These are phyloP conservation scores for Cyanoramphus novaezelandiae DNA, from an alignment of 2,113 vertebrate species.

Conservation along the genomic window DNA sequence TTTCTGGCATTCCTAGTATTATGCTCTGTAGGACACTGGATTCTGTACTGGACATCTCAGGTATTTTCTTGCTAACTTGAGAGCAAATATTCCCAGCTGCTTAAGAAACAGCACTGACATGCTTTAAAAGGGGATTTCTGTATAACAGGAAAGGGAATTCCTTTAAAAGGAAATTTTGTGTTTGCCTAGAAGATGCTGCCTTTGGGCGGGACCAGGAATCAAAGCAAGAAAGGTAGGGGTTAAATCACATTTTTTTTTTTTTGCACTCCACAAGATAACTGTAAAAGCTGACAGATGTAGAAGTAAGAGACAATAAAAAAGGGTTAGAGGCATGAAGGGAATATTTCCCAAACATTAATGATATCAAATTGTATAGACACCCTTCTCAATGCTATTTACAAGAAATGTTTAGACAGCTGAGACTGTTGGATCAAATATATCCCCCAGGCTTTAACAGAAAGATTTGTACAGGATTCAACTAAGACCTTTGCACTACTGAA, in stretches of 20 bases:
- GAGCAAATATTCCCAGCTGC: background rate
- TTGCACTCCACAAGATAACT: background rate
- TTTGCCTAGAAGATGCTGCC: background rate
- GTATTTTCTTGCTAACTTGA: background rate
- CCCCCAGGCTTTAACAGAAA: background rate
- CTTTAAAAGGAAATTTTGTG: background rate
- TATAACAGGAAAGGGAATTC: background rate
- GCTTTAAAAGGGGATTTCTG: background rate
- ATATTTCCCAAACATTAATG: background rate
- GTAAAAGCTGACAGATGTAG: background rate
- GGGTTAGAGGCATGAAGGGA: background rate
- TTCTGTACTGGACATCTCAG: background rate
- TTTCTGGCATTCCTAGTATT: background rate
- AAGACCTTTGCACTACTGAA: background rate
- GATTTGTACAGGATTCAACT: background rate
- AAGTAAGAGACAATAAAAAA: background rate
- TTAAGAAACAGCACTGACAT: background rate
- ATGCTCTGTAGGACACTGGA: background rate
- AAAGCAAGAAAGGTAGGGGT: background rate
- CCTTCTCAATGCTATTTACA: background rate
- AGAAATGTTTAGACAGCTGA: background rate
- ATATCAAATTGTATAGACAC: background rate
- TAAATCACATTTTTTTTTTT: background rate
- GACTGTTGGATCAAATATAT: background rate
- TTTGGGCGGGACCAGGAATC: background rate